Evolutionary conservation across 2,888 invertebrate genomes (phyloP).

Genomic region (Nomada lathburiana): DNA sequence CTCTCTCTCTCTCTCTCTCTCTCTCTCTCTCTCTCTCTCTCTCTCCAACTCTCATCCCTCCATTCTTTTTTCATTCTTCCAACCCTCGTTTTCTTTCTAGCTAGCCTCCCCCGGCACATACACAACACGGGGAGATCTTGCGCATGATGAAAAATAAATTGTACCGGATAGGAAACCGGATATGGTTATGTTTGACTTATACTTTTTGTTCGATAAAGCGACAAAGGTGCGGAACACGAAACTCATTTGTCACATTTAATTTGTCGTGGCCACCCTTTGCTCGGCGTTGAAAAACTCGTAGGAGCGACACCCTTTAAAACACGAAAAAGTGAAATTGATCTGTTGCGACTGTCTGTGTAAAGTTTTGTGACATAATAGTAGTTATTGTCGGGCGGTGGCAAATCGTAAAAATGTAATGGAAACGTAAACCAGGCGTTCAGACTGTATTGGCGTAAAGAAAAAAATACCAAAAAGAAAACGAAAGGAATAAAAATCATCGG

Average conservation of each 20-base stretch:
- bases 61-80: slow-evolving; percentile 13
- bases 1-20: slow-evolving; percentile 26
- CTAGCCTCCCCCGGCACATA: neutral
- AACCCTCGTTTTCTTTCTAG: slow-evolving; percentile 9
- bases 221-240: slow-evolving; percentile 61
- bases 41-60: slow-evolving; percentile 43
- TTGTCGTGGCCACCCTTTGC: slow-evolving; percentile 27
- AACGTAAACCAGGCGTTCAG: slow-evolving; percentile 28
- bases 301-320: slow-evolving; percentile 71
- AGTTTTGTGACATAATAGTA: slow-evolving; percentile 59
- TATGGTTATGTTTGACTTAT: slow-evolving; percentile 47
- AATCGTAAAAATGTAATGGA: slow-evolving; percentile 44
- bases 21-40: neutral
- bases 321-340: slow-evolving; percentile 59
- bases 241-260: slow-evolving; percentile 72
- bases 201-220: slow-evolving; percentile 44
- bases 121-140: neutral
- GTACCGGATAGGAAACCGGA: slow-evolving; percentile 36
- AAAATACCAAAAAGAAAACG: slow-evolving; percentile 8
- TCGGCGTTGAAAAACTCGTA: slow-evolving; percentile 41
- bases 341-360: slow-evolving; percentile 47
- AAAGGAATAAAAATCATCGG: slow-evolving; percentile 36
- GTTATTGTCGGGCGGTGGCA: slow-evolving; percentile 57
- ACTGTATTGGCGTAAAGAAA: neutral
- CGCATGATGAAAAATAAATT: slow-evolving; percentile 22